phyloP scores from a whole-genome alignment of 1,140 invertebrate genomes.

The Drosophila teissieri region DNA sequence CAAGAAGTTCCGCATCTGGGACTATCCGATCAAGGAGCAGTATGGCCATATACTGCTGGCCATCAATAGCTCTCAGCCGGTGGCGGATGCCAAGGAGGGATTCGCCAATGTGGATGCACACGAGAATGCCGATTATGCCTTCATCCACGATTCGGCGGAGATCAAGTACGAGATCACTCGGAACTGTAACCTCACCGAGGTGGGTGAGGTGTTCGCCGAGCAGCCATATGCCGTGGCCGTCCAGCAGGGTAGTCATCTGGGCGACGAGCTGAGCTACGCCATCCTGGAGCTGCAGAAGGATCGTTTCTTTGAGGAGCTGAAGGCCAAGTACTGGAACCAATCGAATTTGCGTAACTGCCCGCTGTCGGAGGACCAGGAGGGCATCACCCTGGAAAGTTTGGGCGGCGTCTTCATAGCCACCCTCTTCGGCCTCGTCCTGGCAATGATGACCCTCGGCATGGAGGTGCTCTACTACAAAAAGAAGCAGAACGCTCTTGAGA shows the following conservation, averaged over 20 bases:
- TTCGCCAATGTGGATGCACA: conserved; percentile 91
- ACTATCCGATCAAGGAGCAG: conserved; percentile 96
- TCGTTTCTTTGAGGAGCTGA: conserved; percentile 91
- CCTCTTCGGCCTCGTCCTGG: conserved; percentile 91
- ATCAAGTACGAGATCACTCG: conserved; percentile 92
- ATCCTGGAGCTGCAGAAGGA: conserved; percentile 94
- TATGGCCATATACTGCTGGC: conserved; percentile 94
- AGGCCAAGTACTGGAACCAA: conserved; percentile 93
- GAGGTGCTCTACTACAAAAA: conserved; percentile 92
- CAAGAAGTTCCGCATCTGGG: conserved; percentile 91
- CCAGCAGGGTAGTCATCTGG: conserved; percentile 91
- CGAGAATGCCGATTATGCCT: conserved; percentile 93
- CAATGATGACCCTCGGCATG: conserved; percentile 91
- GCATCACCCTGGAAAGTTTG: conserved; percentile 94
- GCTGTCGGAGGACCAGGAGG: conserved; percentile 92
- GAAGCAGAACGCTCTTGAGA: conserved; percentile 32
- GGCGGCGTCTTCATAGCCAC: conserved; percentile 96
- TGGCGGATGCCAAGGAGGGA: conserved; percentile 89
- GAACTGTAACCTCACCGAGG: conserved; percentile 94
- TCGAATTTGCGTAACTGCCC: conserved; percentile 88
- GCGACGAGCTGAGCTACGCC: conserved; percentile 91
- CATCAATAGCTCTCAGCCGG: conserved; percentile 91
- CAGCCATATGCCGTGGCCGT: conserved; percentile 95
- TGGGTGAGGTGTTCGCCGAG: conserved; percentile 95
- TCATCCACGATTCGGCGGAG: conserved; percentile 94